Conservation (phyloP, 2,888 invertebrate genomes). For the Drosophila algonquin region DNA sequence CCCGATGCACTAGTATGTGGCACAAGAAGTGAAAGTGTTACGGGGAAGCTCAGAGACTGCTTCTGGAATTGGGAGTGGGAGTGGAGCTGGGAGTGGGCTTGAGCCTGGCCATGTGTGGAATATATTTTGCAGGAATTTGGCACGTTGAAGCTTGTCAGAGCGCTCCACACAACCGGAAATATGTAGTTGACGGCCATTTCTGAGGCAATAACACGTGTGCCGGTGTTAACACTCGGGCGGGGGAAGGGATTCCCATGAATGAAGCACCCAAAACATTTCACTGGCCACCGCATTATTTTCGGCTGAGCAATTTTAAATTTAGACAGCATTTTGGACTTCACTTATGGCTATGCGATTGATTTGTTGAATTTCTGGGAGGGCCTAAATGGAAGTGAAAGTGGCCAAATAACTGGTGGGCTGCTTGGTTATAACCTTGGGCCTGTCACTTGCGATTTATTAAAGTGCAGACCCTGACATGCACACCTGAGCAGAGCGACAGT, state of each 20-base stretch:
- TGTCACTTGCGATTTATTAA: constrained; percentile 54
- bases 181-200: constrained; percentile 78
- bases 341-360: constrained; percentile 62
- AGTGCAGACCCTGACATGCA: constrained; percentile 35
- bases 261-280: constrained; percentile 15
- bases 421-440: constrained; percentile 50
- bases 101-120: constrained; percentile 34
- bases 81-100: background rate
- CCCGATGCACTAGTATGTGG: constrained; percentile 38
- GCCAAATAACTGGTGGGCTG: constrained; percentile 43
- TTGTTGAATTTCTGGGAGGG: constrained; percentile 53
- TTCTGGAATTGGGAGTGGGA: too few species aligned
- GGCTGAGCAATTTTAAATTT: constrained; percentile 35
- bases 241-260: constrained; percentile 3
- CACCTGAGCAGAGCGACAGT: constrained; percentile 3
- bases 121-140: constrained; percentile 50
- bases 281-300: constrained; percentile 33
- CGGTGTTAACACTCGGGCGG: constrained; percentile 10
- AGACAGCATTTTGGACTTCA: constrained; percentile 34
- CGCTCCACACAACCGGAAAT: constrained; percentile 75
- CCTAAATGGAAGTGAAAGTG: constrained; percentile 63
- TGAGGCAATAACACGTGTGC: constrained; percentile 37
- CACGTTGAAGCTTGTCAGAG: constrained; percentile 66
- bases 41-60: constrained; percentile 4
- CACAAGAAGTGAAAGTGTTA: constrained; percentile 66